Base-by-base conservation (phyloP, 2,888 invertebrate genomes). In the Platycheirus rosarum region DNA sequence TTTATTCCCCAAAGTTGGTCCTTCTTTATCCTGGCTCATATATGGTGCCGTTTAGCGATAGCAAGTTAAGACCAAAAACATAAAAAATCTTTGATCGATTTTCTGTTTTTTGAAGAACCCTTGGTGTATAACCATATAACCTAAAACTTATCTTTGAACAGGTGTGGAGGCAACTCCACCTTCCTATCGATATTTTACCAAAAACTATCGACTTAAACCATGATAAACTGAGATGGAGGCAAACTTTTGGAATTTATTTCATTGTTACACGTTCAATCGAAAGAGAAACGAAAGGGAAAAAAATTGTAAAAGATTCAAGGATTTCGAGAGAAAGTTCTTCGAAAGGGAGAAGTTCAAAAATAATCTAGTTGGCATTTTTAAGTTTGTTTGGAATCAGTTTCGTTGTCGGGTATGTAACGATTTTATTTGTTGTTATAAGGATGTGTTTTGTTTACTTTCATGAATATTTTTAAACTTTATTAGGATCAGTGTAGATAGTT, bases 161-260 rank as follows among this genome's bases (percentile, higher is more conserved):
- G 8, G n/a, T n/a, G 7, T 0, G 4, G 49, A 23, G 7, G 13
- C 3, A n/a, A 9, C 14, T 13, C 6, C 14, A 4, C 49, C 8
- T 5, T 9, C 7, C 16, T 57, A 14, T 2, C 9, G 5, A 57
- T 57, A 40, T 53, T 18, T 53, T 57, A 40, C 9, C n/a, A n/a
- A 6, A 57, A 55, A 57, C 40, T 57, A 57, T 57, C 40, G 26
- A 57, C 6, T 23, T 37, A 40, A 57, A 40, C 57, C 37, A 13
- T 37, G 55, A 23, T 35, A 57, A 46, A 46, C 32, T 46, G 18
- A n/a, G 26, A 62, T 35, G 20, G 20, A 5, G 63, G 46, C 13
- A 51, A 70, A 68, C 68, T 75, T 75, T 68, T 20, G 29, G 68
- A 51, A 60, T 74, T 60, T 49, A 66, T 74, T 75, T 68, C 68